Percentiles rank a stretch among this genome's conserved stretches.
These are phyloP conservation scores for Synergus laeviventris DNA, from an alignment of 2,888 invertebrate genomes.

Conservation along the genomic window DNA sequence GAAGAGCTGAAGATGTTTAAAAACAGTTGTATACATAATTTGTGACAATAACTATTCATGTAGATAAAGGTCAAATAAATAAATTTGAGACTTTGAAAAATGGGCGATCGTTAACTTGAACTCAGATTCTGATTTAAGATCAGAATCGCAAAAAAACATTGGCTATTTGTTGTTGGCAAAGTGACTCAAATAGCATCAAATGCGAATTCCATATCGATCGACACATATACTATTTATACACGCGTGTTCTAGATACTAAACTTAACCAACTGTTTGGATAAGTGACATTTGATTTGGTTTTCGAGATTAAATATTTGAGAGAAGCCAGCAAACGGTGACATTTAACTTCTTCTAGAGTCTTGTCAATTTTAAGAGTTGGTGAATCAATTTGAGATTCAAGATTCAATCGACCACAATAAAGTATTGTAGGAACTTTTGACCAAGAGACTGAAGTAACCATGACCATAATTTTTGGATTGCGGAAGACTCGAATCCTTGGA, in stretches of 20 bases:
- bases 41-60: too few relatives aligned
- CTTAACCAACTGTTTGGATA: conserved; percentile 3
- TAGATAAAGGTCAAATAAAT: background rate
- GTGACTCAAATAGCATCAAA: background rate
- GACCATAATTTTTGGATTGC: background rate
- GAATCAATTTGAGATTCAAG: too few relatives aligned
- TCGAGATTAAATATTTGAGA: background rate
- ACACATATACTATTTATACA: conserved; percentile 17
- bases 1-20: too few relatives aligned
- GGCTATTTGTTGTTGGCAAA: background rate
- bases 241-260: conserved; percentile 12
- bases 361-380: background rate
- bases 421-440: background rate
- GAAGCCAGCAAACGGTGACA: background rate
- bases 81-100: background rate
- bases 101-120: background rate
- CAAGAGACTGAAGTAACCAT: background rate
- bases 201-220: conserved; percentile 17
- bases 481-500: background rate
- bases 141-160: background rate
- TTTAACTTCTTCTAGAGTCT: background rate
- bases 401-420: too few relatives aligned
- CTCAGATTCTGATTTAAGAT: background rate
- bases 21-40: too few relatives aligned
- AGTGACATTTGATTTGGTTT: conserved; percentile 24